These are phyloP conservation scores for Pandemis cinnamomeana DNA, from an alignment of 2,888 invertebrate species.

Conservation along the genomic window DNA sequence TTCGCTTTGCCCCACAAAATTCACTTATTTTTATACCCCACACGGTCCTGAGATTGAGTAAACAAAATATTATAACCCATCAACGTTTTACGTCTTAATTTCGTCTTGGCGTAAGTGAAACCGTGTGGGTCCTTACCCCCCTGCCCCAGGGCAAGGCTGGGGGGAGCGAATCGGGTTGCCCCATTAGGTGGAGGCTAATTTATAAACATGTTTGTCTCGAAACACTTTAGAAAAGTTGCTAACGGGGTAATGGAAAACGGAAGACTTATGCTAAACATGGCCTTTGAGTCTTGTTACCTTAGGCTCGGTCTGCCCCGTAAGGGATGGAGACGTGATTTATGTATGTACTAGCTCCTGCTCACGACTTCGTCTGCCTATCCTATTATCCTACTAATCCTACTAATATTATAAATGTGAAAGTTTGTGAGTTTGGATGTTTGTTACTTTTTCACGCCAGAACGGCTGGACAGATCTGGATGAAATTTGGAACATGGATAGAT, in stretches of 20 bases:
- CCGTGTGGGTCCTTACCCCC: constrained; percentile 3
- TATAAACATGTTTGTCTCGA: constrained; percentile 21
- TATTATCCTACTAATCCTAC: too few species aligned
- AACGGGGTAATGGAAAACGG: neutral
- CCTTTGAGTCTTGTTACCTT: too few species aligned
- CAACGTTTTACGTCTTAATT: constrained; percentile 31
- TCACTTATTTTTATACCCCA: constrained; percentile 22
- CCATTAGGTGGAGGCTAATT: constrained; percentile 16
- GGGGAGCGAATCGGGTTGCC: constrained; percentile 6
- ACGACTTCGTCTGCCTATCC: too few species aligned
- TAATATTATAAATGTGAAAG: too few species aligned
- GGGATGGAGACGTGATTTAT: too few species aligned
- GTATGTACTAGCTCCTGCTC: too few species aligned
- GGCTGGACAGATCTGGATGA: too few species aligned
- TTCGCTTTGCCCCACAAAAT: constrained; percentile 17
- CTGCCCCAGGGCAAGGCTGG: neutral
- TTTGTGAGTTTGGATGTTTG: too few species aligned
- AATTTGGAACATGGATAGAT: too few species aligned
- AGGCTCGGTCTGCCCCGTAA: too few species aligned
- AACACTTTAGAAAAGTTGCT: constrained; percentile 6
- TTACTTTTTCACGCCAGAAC: too few species aligned
- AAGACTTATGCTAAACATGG: too few species aligned
- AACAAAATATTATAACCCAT: constrained; percentile 34
- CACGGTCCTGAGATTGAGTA: constrained; percentile 14
- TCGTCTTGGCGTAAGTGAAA: constrained; percentile 22